Conservation (phyloP, 1,140 invertebrate species). For the Sycophila sp. region DNA sequence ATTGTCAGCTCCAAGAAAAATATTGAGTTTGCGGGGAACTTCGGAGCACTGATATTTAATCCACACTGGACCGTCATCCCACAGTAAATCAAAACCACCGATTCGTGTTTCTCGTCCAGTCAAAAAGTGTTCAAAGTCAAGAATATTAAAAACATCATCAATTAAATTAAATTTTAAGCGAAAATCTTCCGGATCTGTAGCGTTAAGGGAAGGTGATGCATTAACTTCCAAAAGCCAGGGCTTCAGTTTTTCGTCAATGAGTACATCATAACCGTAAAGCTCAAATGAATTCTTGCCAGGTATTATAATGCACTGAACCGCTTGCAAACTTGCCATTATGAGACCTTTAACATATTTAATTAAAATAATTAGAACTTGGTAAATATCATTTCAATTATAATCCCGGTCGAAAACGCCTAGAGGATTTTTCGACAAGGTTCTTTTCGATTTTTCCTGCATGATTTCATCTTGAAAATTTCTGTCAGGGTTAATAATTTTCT, state of each 20-base stretch:
- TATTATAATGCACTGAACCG: conserved; percentile 64
- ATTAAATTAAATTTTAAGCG: conserved; percentile 62
- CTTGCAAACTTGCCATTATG: conserved; percentile 69
- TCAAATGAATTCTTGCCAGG: conserved; percentile 70
- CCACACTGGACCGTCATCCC: conserved; percentile 70
- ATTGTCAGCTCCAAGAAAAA: conserved; percentile 52
- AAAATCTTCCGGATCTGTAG: conserved; percentile 70
- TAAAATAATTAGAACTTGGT: no score
- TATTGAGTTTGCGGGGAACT: conserved; percentile 46
- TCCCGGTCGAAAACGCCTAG: no score
- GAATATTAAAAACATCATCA: conserved; percentile 61
- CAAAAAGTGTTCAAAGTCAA: conserved; percentile 62
- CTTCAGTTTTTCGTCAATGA: conserved; percentile 70
- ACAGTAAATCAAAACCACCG: conserved; percentile 72
- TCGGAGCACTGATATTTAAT: conserved; percentile 1
- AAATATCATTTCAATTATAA: no score
- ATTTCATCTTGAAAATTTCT: no score
- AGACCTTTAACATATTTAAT: conserved; percentile 50
- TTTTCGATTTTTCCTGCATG: no score
- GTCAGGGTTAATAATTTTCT: no score
- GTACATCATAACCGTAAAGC: conserved; percentile 75
- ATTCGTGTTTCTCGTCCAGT: conserved; percentile 68
- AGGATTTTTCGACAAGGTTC: no score
- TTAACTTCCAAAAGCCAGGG: conserved; percentile 76
- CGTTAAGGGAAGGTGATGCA: conserved; percentile 72